Conservation (phyloP, 1,140 invertebrate genomes). For the Drosophila athabasca region DNA sequence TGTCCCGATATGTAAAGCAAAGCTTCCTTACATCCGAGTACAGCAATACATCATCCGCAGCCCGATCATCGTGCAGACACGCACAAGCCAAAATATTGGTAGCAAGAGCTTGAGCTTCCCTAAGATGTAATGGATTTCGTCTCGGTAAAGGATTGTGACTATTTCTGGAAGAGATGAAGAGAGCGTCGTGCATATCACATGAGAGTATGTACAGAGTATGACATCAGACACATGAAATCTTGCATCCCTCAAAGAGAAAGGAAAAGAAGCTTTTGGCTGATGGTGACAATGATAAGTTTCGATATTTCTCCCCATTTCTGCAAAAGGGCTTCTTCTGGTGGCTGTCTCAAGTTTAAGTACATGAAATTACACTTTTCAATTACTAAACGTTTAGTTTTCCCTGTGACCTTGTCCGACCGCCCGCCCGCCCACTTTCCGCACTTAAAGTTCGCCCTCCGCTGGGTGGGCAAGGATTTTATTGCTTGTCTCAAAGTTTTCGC, state of each 20-base stretch:
- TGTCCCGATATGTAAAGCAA: conserved; percentile 54
- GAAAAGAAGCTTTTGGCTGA: no score
- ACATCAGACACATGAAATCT: no score
- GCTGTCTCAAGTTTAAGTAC: conserved; percentile 45
- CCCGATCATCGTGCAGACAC: conserved; percentile 44
- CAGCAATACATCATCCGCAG: conserved; percentile 70
- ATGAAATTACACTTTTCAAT: conserved; percentile 49
- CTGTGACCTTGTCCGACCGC: conserved; percentile 19
- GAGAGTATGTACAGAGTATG: no score
- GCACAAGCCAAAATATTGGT: conserved; percentile 61
- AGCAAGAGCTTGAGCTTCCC: not conserved
- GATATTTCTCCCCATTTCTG: no score
- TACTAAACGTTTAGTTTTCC: conserved; percentile 43
- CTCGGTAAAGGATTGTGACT: no score
- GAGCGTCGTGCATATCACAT: no score
- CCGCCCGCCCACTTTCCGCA: not conserved
- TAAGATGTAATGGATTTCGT: no score
- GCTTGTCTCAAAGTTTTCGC: conserved; percentile 51
- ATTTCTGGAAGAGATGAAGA: no score
- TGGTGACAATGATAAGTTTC: no score
- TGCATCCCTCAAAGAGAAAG: no score
- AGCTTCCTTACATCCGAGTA: conserved; percentile 33
- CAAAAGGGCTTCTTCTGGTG: not conserved
- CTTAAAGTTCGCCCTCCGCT: conserved; percentile 40
- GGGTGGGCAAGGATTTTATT: conserved; percentile 44